Percentiles rank a stretch among this genome's conserved stretches.
Conservation (phyloP, 2,797 vertebrate genomes). For the Meriones psammophilus region DNA sequence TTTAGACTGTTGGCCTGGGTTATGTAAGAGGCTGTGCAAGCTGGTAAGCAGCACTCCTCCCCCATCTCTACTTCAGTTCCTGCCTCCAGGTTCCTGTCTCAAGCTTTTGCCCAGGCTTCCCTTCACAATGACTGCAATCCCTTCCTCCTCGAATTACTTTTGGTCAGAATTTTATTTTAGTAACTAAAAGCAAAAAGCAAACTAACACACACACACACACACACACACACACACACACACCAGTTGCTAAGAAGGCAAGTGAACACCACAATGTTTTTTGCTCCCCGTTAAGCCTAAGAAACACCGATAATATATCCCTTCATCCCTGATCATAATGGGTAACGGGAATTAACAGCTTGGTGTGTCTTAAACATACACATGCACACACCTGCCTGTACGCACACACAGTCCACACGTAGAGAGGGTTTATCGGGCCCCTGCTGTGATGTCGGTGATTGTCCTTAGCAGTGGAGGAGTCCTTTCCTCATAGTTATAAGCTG, state of each 20-base stretch:
- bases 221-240: no score
- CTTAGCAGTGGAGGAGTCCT: neutral
- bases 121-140: neutral
- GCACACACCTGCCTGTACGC: rapidly evolving
- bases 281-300: neutral
- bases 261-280: neutral
- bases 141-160: neutral
- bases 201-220: no score
- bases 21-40: neutral
- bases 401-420: neutral
- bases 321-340: neutral
- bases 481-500: neutral
- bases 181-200: neutral
- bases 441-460: neutral
- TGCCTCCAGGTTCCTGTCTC: neutral
- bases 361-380: neutral
- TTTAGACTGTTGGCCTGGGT: no score
- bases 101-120: no score
- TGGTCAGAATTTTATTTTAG: neutral
- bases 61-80: neutral
- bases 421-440: neutral
- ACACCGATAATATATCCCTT: neutral
- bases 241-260: neutral
- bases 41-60: neutral
- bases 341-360: neutral